These are phyloP conservation scores for Caracal caracal DNA, from an alignment of 2,113 vertebrate genomes.

Conservation along the genomic window DNA sequence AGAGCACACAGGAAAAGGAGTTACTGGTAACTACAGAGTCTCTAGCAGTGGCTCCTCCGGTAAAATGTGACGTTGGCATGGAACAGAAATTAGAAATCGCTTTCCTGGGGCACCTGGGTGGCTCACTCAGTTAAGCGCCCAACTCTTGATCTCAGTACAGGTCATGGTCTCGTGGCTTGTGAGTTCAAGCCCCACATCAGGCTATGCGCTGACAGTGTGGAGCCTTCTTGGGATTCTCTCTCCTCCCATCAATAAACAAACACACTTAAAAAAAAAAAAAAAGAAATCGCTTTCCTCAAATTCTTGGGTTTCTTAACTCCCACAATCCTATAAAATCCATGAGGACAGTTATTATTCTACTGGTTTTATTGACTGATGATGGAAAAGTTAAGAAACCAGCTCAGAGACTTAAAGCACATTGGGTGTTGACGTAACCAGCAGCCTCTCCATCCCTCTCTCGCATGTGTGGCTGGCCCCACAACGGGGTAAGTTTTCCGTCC, in stretches of 20 bases:
- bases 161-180: too few relatives aligned
- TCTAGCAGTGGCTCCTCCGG: not conserved
- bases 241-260: too few relatives aligned
- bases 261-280: too few relatives aligned
- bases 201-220: too few relatives aligned
- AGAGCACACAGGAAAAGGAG: accelerated
- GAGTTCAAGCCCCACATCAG: too few relatives aligned
- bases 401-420: not conserved
- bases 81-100: not conserved
- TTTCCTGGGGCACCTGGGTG: not conserved
- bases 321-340: not conserved
- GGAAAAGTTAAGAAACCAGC: not conserved
- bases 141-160: too few relatives aligned
- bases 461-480: accelerated
- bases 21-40: not conserved
- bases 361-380: not conserved
- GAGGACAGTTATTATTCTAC: not conserved
- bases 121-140: too few relatives aligned
- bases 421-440: not conserved
- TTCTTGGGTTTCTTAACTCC: not conserved
- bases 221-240: too few relatives aligned
- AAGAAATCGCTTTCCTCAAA: not conserved
- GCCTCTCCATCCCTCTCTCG: not conserved
- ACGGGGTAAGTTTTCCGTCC: not conserved
- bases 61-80: not conserved